These are phyloP conservation scores for Ptilodon capucinus DNA, from an alignment of 2,888 invertebrate genomes.

Conservation along the genomic window DNA sequence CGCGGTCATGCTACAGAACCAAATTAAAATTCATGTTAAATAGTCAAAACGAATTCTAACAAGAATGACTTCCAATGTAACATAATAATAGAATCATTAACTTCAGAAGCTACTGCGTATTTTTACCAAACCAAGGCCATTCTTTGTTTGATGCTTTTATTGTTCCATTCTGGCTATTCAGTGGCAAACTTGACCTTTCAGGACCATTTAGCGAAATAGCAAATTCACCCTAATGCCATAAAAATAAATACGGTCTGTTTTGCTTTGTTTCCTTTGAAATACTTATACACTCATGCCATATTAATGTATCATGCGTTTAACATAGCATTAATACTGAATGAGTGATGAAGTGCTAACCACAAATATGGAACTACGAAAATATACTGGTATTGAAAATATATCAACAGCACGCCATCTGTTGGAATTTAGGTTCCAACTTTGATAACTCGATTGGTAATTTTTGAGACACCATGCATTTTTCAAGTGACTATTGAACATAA, in stretches of 20 bases:
- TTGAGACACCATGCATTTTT: too few species aligned
- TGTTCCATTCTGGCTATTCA: not conserved
- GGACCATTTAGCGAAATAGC: not conserved
- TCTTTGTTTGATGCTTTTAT: not conserved
- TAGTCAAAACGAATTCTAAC: too few species aligned
- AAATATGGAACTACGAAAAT: constrained; percentile 30
- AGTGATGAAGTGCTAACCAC: constrained; percentile 25
- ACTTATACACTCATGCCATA: not conserved
- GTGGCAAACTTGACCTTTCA: not conserved
- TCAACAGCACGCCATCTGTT: constrained; percentile 31
- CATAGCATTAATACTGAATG: not conserved
- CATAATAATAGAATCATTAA: not conserved
- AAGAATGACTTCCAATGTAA: too few species aligned
- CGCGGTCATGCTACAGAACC: too few species aligned
- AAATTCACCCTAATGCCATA: not conserved
- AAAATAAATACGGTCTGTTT: not conserved
- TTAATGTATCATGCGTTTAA: not conserved
- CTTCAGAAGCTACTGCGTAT: not conserved
- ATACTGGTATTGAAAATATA: constrained; percentile 29
- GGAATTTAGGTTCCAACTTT: constrained; percentile 4
- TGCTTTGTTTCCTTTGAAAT: not conserved
- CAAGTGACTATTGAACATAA: too few species aligned
- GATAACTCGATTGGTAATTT: not conserved
- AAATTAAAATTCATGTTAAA: too few species aligned
- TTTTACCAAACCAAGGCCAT: not conserved